Evolutionary conservation across 2,888 invertebrate genomes (phyloP), one percentile per base, ranked within the genome.

Genomic region (Spodoptera exigua): DNA sequence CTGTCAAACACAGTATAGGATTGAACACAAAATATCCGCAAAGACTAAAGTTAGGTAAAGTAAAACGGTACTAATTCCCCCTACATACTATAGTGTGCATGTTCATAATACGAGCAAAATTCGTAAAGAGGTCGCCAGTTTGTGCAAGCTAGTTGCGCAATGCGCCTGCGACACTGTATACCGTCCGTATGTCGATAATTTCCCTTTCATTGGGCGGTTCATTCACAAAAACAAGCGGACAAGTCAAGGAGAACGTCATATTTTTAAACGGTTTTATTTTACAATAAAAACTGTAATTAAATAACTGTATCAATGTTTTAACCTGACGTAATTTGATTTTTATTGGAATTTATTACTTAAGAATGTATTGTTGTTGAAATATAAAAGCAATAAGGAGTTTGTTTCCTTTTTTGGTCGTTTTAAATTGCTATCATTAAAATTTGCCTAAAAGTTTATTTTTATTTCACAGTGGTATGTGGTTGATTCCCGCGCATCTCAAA

Each of bases 151-250:
- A 49, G 62, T 70, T 81, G 69, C 77, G 79, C 74, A 83, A 84
- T 70, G 66, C 67, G 69, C 68, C 70, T 71, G 80, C 76, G 81
- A 72, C 74, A 69, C 71, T 63, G 64, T 53, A 47, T 62, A 71
- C 75, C 65, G 69, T 74, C 75, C 65, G 69, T 74, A 70, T 55
- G 64, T 61, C 46, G 57, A 58, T 76, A 78, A 76, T 75, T 77
- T 84, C 68, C 73, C 80, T 85, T 83, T 82, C 82, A 84, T 82
- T 82, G 76, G 63, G 59, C 74, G 68, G 56, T 77, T 76, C 80
- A 82, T 80, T 82, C 79, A 83, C 63, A 63, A 73, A 67, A 69
- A 65, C 17, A 17, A 51, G 53, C 55, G 58, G 58, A 46, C 41
- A 43, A 57, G 54, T 61, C 73, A 77, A 70, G 69, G 69, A 65